These are phyloP conservation scores for Astropecten irregularis DNA, from an alignment of 53 echinoderm and acorn worm genomes.

Conservation along the genomic window DNA sequence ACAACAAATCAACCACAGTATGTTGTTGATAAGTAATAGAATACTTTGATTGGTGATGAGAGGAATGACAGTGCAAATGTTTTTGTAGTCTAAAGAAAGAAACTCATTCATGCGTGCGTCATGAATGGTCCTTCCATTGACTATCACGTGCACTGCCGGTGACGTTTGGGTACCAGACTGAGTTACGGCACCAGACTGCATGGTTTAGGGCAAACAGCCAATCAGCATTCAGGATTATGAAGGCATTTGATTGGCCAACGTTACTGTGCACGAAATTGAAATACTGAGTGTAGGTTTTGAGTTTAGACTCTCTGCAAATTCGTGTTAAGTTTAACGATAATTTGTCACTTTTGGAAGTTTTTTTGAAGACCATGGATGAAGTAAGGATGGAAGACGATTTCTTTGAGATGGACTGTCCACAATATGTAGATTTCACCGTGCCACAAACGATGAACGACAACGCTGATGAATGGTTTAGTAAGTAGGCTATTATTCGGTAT, in stretches of 20 bases:
- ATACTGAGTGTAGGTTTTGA: not conserved
- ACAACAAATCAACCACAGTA: no score
- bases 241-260: conserved; percentile 33
- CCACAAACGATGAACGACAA: conserved; percentile 62
- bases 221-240: conserved; percentile 35
- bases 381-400: conserved; percentile 28
- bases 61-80: no score
- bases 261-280: conserved; percentile 42
- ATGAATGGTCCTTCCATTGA: no score
- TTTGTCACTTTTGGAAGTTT: not conserved
- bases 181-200: no score
- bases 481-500: not conserved
- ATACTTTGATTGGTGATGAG: no score
- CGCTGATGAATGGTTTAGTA: conserved; percentile 88
- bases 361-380: not conserved
- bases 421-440: conserved; percentile 78
- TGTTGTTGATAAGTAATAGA: no score
- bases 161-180: conserved; percentile 7
- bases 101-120: no score
- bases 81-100: no score
- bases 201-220: conserved; percentile 1
- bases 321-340: no score
- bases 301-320: no score
- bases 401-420: conserved; percentile 78
- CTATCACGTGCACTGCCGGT: no score